A percentile compares a stretch with the other conserved stretches of the same genome.
phyloP scores from a whole-genome alignment of 2,797 vertebrate genomes.

The Scolopax rusticola region DNA sequence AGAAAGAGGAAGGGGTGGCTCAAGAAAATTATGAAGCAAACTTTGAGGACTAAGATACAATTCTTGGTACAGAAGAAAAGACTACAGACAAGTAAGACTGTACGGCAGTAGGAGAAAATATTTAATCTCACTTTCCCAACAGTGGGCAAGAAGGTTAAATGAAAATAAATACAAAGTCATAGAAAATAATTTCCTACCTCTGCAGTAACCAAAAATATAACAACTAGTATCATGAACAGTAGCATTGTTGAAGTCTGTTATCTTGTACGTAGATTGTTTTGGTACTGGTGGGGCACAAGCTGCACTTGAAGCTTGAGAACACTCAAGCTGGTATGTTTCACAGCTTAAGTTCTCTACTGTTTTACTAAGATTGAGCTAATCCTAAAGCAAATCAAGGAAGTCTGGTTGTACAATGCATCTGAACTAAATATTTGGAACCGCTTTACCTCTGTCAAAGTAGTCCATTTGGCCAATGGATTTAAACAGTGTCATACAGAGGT shows the following conservation, averaged over 20 bases:
- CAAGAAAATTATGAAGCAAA: neutral
- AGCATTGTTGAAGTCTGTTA: neutral
- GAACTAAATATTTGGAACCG: neutral
- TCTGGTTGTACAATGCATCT: neutral
- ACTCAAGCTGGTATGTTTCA: neutral
- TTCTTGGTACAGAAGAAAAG: neutral
- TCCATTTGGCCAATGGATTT: neutral
- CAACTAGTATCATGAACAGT: neutral
- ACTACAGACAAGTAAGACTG: neutral
- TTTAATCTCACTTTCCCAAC: neutral
- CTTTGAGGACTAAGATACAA: neutral
- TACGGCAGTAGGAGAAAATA: neutral
- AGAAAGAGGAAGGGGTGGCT: neutral
- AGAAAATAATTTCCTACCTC: neutral
- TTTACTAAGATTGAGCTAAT: neutral
- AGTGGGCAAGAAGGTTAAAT: neutral
- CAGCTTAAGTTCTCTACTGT: neutral
- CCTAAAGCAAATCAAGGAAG: neutral
- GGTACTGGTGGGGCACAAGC: neutral
- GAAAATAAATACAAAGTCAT: neutral
- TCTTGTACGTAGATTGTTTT: neutral
- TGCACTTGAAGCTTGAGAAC: neutral
- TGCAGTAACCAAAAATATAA: neutral
- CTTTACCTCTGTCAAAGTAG: neutral
- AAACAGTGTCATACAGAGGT: neutral